Conservation (phyloP, 2,797 vertebrate genomes). For the Margarornis squamiger region DNA sequence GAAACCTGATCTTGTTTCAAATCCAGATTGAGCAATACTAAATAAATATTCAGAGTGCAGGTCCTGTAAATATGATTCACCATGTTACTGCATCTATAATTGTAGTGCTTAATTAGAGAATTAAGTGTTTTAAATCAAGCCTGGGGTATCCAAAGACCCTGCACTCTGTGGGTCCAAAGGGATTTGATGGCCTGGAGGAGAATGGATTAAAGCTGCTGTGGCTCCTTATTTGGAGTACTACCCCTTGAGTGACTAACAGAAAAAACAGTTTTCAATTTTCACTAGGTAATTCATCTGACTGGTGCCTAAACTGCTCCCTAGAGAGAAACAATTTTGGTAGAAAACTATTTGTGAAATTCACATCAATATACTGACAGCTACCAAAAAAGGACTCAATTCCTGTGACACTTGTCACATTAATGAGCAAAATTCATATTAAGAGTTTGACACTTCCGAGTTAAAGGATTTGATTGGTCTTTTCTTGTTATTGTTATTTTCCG, state of each 20-base stretch:
- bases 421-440: background rate
- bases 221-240: background rate
- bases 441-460: background rate
- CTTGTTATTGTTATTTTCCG: background rate
- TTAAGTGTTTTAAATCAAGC: background rate
- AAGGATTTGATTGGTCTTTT: slow-evolving; percentile 1
- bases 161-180: background rate
- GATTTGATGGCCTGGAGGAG: background rate
- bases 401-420: background rate
- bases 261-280: slow-evolving; percentile 30
- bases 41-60: background rate
- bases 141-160: background rate
- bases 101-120: background rate
- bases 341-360: background rate
- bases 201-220: background rate
- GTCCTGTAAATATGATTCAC: background rate
- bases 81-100: background rate
- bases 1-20: background rate
- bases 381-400: background rate
- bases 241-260: background rate
- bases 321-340: background rate
- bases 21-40: background rate
- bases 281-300: background rate
- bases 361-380: background rate
- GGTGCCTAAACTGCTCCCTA: background rate